phyloP scores from a whole-genome alignment of 53 echinoderm and acorn worm genomes.

The Holothuria leucospilota region DNA sequence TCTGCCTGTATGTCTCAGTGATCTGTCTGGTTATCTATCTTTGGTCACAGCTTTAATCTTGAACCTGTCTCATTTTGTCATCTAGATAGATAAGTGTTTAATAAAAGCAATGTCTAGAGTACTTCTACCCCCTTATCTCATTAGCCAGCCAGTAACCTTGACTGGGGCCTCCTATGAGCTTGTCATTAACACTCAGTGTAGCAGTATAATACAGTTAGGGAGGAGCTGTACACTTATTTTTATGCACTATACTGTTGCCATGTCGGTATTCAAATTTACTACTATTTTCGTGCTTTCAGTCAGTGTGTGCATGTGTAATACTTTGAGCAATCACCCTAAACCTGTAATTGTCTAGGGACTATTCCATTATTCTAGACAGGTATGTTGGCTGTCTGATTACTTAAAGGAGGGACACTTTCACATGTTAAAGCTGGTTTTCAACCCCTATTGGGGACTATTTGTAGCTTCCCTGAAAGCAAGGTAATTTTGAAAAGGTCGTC shows the following conservation, averaged over 20 bases:
- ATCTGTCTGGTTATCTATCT: background rate
- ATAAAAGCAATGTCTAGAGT: background rate
- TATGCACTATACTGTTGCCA: background rate
- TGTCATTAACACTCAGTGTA: background rate
- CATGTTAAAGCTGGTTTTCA: no score
- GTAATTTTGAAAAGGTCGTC: no score
- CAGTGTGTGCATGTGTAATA: background rate
- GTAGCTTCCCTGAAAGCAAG: no score
- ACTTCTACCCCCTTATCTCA: slow-evolving; percentile 20
- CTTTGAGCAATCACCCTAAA: slow-evolving; percentile 32
- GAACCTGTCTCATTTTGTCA: no score
- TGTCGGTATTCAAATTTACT: background rate
- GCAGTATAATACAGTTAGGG: background rate
- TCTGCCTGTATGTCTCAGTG: no score
- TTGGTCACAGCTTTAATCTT: background rate
- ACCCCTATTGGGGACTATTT: no score
- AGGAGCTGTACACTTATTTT: no score
- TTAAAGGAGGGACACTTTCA: no score
- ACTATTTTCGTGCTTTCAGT: background rate
- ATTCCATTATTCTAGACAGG: slow-evolving; percentile 44
- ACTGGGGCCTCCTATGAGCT: slow-evolving; percentile 14
- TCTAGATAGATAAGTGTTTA: no score
- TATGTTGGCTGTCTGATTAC: slow-evolving; percentile 32
- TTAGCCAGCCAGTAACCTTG: slow-evolving; percentile 7
- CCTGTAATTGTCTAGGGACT: slow-evolving; percentile 39